Evolutionary conservation across 2,113 vertebrate species (phyloP), one percentile per base, ranked within the genome.

Genomic region (Anseranas semipalmata): DNA sequence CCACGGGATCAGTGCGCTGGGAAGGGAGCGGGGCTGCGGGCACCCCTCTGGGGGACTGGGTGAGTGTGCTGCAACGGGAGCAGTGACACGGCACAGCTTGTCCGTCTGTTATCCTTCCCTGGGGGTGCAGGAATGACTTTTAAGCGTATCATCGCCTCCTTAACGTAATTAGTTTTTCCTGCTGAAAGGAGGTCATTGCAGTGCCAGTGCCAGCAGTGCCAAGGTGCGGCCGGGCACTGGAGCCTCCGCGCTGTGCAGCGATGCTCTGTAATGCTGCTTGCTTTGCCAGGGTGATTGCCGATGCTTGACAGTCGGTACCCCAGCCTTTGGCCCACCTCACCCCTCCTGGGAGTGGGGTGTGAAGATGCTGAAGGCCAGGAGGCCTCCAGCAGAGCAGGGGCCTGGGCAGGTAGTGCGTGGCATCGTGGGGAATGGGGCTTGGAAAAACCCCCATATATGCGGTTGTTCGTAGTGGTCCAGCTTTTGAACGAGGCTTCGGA

Each of bases 41-140:
- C 58, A 65, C 12, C 6, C 1, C 41, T 58, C 52, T 2, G 2
- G 15, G 16, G 21, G 6, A 50, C n/a, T 1, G 3, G 7, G 62
- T 4, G 22, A 46, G 12, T 65, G 1, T 85, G 78, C 87, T 79
- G 25, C 43, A 68, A 6, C 5, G 46, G 63, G 53, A 72, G 39
- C 52, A 85, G 48, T 25, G 48, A 87, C 32, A 7, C 25, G 27
- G 62, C 32, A n/a, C 45, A 60, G 41, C 48, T 74, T 62, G 37
- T 59, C 53, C 5, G 11, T 56, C 56, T 59, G 0, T 70, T n/a
- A 12, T 27, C 45, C 28, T 37, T 52, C 48, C 16, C 12, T 39
- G 56, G 15, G 8, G 22, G 19, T 7, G 12, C 39, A 90, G 48
- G 33, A 88, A 66, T 46, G 83, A 52, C 39, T 95, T 72, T 33